A percentile compares a stretch with the other conserved stretches of the same genome.
These are phyloP conservation scores for Operophtera brumata DNA, from an alignment of 2,888 invertebrate genomes.

Conservation along the genomic window DNA sequence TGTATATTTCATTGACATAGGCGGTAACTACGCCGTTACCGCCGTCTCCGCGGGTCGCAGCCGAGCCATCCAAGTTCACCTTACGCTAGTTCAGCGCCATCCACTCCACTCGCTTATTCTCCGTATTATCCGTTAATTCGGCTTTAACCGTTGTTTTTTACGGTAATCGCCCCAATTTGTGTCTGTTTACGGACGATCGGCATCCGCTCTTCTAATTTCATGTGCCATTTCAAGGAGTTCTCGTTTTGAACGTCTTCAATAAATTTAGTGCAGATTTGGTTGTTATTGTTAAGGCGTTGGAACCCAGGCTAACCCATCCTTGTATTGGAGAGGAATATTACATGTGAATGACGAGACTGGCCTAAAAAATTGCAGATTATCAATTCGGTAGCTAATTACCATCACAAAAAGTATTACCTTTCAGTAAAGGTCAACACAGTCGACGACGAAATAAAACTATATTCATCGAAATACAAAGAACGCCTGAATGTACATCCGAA, in stretches of 20 bases:
- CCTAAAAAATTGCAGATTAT: no score
- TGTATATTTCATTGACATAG: no score
- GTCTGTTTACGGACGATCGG: constrained; percentile 43
- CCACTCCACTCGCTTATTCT: constrained; percentile 28
- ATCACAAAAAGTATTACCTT: not conserved
- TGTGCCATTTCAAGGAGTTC: constrained; percentile 7
- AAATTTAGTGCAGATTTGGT: constrained; percentile 17
- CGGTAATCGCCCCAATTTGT: constrained; percentile 42
- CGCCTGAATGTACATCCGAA: no score
- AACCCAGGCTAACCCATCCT: no score
- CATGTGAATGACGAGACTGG: no score
- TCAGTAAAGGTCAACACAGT: no score
- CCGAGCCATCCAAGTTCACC: not conserved
- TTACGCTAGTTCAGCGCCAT: constrained; percentile 10
- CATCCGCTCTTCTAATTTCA: constrained; percentile 38
- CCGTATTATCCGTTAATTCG: constrained; percentile 47
- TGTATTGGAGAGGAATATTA: no score
- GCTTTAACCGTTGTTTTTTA: constrained; percentile 42
- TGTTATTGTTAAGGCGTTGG: constrained; percentile 3
- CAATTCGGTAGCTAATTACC: no score
- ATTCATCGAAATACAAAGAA: no score
- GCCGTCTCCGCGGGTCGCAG: constrained; percentile 5
- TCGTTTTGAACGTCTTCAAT: constrained; percentile 8
- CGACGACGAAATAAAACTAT: no score
- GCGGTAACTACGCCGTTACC: not conserved